Percentiles rank a stretch among this genome's conserved stretches.
Evolutionary conservation across 2,797 vertebrate species (phyloP).

Genomic region (Trachurus trachurus): DNA sequence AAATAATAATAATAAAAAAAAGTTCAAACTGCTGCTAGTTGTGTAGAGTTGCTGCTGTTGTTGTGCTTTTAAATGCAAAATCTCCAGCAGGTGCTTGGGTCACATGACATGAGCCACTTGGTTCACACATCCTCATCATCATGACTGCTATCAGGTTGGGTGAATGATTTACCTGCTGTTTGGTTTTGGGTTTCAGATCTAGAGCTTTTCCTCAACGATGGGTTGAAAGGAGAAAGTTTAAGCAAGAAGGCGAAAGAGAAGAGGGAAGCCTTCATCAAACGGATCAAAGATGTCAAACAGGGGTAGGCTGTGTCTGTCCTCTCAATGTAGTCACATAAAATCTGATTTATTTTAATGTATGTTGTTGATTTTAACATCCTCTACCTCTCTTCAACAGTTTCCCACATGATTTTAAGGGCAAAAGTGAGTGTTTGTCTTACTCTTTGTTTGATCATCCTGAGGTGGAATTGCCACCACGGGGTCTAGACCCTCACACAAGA

Average conservation of each 20-base stretch:
- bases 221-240: slow-evolving; percentile 92
- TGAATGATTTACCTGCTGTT: background rate
- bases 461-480: slow-evolving; percentile 7
- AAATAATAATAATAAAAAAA: too few species aligned
- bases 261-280: slow-evolving; percentile 90
- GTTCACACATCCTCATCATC: too few species aligned
- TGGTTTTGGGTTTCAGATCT: slow-evolving; percentile 84
- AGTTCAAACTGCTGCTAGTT: background rate
- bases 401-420: slow-evolving; percentile 90
- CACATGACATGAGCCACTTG: background rate
- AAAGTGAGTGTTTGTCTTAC: slow-evolving; percentile 84
- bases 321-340: background rate
- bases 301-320: slow-evolving; percentile 79
- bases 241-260: slow-evolving; percentile 96
- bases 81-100: background rate
- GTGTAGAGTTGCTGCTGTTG: background rate
- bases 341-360: background rate
- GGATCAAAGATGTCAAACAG: slow-evolving; percentile 92
- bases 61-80: background rate
- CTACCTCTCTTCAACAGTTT: slow-evolving; percentile 86
- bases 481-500: background rate
- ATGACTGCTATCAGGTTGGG: background rate
- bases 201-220: slow-evolving; percentile 90
- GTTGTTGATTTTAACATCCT: background rate
- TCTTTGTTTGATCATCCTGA: background rate